These are phyloP conservation scores for Rutpela maculata DNA, from an alignment of 2,888 invertebrate species.

Conservation along the genomic window DNA sequence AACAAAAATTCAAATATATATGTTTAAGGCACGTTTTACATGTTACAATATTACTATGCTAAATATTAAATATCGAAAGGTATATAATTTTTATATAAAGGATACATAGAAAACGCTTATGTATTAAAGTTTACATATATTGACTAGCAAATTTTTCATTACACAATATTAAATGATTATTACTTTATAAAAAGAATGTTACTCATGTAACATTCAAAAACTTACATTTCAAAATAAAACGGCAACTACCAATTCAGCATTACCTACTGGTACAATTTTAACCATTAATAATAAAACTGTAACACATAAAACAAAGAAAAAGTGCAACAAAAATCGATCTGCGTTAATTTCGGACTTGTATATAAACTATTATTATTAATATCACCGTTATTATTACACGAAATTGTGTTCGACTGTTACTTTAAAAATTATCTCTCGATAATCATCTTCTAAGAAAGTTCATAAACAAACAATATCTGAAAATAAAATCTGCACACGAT, in stretches of 20 bases:
- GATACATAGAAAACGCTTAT: constrained; percentile 34
- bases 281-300: constrained; percentile 38
- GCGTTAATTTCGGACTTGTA: constrained; percentile 19
- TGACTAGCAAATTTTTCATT: constrained; percentile 26
- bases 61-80: constrained; percentile 27
- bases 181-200: constrained; percentile 1
- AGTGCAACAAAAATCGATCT: constrained; percentile 24
- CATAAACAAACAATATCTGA: constrained; percentile 43
- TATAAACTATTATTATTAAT: constrained; percentile 31
- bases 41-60: constrained; percentile 58
- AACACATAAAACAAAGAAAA: constrained; percentile 40
- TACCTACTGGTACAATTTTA: neutral
- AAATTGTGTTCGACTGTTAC: constrained; percentile 26
- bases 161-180: constrained; percentile 6
- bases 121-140: constrained; percentile 21
- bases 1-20: constrained; percentile 40
- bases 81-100: constrained; percentile 42
- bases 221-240: neutral
- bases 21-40: constrained; percentile 66
- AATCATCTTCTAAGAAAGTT: constrained; percentile 10
- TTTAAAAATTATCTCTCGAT: constrained; percentile 15
- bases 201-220: neutral
- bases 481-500: constrained; percentile 46
- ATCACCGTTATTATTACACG: constrained; percentile 31
- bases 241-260: neutral